Evolutionary conservation across 2,113 vertebrate genomes (phyloP).

Genomic region (Panthera uncia): DNA sequence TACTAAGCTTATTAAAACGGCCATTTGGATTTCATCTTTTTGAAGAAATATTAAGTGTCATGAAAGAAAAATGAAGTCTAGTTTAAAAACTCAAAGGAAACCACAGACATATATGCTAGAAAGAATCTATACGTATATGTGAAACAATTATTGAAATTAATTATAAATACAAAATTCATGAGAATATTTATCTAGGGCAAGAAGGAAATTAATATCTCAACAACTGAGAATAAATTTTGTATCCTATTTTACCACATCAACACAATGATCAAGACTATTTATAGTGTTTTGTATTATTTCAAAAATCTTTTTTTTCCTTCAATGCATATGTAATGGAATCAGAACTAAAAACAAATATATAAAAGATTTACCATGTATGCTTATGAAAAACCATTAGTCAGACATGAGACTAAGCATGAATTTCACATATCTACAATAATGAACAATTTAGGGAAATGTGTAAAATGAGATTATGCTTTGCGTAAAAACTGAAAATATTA

Average conservation of each 20-base stretch:
- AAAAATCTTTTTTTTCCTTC: background rate
- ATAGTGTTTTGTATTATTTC: background rate
- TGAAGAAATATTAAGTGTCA: background rate
- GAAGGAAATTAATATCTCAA: slow-evolving; percentile 21
- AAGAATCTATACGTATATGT: background rate
- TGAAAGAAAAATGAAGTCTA: background rate
- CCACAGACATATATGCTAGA: background rate
- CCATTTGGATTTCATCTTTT: background rate
- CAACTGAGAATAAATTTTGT: slow-evolving; percentile 1
- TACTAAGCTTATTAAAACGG: background rate
- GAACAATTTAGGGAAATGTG: background rate
- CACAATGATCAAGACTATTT: background rate
- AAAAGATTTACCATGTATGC: background rate
- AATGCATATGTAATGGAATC: background rate
- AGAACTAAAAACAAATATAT: background rate
- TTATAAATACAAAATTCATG: background rate
- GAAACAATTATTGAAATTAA: slow-evolving; percentile 17
- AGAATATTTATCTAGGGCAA: background rate
- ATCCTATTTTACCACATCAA: background rate
- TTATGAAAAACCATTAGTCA: slow-evolving; percentile 8
- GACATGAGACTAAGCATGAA: background rate
- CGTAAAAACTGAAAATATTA: slow-evolving; percentile 27
- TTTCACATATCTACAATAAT: background rate
- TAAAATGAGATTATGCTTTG: slow-evolving; percentile 19
- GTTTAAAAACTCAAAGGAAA: background rate